Conservation (phyloP, 2,113 vertebrate species). For the Sylvilagus bachmani region DNA sequence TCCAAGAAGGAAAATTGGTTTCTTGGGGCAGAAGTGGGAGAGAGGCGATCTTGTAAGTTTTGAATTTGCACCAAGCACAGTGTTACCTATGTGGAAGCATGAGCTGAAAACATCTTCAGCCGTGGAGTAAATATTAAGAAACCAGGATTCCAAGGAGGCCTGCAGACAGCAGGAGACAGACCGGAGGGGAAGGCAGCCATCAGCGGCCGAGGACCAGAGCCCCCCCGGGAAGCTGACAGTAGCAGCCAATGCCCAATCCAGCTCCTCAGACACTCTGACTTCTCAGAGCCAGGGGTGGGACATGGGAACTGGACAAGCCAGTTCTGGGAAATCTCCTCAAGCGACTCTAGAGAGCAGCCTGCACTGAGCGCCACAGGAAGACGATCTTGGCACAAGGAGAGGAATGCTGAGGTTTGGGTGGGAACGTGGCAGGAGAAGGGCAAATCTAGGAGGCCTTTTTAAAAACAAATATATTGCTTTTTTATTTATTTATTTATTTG, state of each 20-base stretch:
- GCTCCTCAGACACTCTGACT: neutral
- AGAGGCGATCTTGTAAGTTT: neutral
- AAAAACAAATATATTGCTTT: too few species aligned
- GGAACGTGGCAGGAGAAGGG: neutral
- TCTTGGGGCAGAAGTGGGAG: neutral
- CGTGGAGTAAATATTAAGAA: neutral
- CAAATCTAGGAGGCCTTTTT: neutral
- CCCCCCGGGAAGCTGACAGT: neutral
- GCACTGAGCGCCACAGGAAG: neutral
- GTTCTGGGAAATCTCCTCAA: neutral
- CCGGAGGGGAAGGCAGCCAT: neutral
- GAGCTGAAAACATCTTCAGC: too few species aligned
- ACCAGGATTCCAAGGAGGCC: neutral
- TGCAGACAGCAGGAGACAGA: neutral
- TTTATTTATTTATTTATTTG: too few species aligned
- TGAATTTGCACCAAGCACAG: neutral
- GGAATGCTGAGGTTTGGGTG: neutral
- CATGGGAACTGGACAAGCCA: neutral
- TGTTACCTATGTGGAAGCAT: neutral
- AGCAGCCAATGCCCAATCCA: neutral
- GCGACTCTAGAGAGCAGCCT: neutral
- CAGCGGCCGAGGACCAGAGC: neutral
- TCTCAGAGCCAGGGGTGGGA: neutral
- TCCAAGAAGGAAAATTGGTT: slow-evolving; percentile 9
- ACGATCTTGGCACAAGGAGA: neutral